A percentile compares a stretch with the other conserved stretches of the same genome.
phyloP scores from a whole-genome alignment of 2,888 invertebrate species.

The Acrobasis suavella region DNA sequence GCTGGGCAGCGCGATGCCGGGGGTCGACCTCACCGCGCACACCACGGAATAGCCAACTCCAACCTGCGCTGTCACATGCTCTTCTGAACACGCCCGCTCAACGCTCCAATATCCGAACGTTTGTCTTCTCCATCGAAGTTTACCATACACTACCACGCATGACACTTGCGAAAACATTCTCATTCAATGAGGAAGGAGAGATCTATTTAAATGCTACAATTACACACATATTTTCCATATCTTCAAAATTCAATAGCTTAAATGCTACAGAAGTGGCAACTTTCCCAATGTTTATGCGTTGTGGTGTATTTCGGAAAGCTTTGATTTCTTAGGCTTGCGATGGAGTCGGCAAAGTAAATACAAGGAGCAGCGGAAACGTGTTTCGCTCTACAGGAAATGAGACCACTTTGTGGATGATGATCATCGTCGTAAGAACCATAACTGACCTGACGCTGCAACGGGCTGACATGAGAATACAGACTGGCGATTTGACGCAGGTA shows the following conservation, averaged over 20 bases:
- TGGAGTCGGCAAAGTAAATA: not conserved
- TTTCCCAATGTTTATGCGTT: not conserved
- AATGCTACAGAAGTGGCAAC: not conserved
- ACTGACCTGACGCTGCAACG: slow-evolving; percentile 62
- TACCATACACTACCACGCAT: slow-evolving; percentile 3
- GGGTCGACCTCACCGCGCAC: slow-evolving; percentile 84
- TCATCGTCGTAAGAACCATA: slow-evolving; percentile 45
- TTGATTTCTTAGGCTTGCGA: not conserved
- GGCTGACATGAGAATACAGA: slow-evolving; percentile 54
- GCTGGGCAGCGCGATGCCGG: slow-evolving; percentile 83
- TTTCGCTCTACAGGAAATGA: slow-evolving; percentile 55
- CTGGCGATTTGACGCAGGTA: slow-evolving; percentile 59
- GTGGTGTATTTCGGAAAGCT: slow-evolving; percentile 10
- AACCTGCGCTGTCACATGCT: slow-evolving; percentile 83
- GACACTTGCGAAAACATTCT: not conserved
- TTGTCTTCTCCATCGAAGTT: slow-evolving; percentile 8
- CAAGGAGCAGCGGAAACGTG: slow-evolving; percentile 30
- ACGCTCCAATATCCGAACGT: not conserved
- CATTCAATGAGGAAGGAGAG: not conserved
- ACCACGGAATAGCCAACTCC: slow-evolving; percentile 83
- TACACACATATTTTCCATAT: not conserved
- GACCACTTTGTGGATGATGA: slow-evolving; percentile 42
- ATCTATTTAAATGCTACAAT: not conserved
- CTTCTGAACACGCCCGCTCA: slow-evolving; percentile 59
- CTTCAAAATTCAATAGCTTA: not conserved